Conservation (phyloP, 2,113 vertebrate species). For the Proteles cristata region DNA sequence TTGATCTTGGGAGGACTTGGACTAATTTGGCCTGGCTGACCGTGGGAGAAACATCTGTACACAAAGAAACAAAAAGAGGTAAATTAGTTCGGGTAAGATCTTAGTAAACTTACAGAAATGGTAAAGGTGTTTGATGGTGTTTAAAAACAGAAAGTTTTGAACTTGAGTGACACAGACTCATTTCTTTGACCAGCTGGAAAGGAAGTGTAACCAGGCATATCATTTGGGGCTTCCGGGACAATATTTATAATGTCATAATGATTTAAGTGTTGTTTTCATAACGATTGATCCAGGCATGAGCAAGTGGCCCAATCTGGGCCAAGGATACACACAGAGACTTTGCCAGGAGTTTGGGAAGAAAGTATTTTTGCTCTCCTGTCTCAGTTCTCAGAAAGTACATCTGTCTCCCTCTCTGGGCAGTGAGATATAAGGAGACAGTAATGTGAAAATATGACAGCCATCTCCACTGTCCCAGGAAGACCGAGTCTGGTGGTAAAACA, state of each 20-base stretch:
- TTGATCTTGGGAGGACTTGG: not conserved
- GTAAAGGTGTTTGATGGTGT: not conserved
- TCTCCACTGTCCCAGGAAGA: not conserved
- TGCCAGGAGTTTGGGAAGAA: not conserved
- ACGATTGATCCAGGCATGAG: not conserved
- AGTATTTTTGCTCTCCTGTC: not conserved
- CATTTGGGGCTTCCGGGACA: not conserved
- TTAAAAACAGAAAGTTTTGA: constrained; percentile 1
- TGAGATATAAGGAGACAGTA: not conserved
- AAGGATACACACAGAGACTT: not conserved
- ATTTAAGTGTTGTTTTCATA: constrained; percentile 20
- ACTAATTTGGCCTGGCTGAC: not conserved
- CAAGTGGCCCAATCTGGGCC: not conserved
- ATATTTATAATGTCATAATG: not conserved
- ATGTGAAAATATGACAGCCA: not conserved
- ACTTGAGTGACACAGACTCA: not conserved
- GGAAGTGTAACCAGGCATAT: not conserved
- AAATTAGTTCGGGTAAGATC: not conserved
- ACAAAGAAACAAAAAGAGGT: not conserved
- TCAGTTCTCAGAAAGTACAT: not conserved
- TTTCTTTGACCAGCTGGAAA: not conserved
- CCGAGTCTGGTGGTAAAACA: not conserved
- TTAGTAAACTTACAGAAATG: not conserved
- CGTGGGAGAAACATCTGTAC: not conserved
- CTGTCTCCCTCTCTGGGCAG: not conserved